A percentile compares a stretch with the other conserved stretches of the same genome.
Conservation (phyloP, 2,797 vertebrate species). For the Acanthis flammea region DNA sequence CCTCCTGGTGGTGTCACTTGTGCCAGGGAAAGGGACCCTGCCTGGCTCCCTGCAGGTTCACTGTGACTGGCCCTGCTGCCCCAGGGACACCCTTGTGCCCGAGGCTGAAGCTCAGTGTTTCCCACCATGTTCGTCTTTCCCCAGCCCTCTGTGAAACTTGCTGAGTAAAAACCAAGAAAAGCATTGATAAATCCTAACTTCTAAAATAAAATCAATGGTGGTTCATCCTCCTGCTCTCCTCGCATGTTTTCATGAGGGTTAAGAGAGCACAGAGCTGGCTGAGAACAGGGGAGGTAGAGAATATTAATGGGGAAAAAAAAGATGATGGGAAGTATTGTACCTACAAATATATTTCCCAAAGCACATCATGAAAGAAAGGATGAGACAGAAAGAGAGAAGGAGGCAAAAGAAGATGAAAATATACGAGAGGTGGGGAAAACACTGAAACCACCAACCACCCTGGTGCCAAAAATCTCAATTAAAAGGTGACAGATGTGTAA, state of each 20-base stretch:
- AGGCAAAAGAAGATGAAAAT: not conserved
- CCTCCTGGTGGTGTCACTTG: rapidly evolving
- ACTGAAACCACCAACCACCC: not conserved
- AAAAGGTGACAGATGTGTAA: not conserved
- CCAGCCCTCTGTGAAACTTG: not conserved
- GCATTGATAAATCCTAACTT: not conserved
- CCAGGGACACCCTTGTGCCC: rapidly evolving
- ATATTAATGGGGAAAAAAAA: not conserved
- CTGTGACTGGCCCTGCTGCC: not conserved
- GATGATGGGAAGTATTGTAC: not conserved
- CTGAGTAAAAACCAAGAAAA: not conserved
- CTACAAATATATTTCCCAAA: not conserved
- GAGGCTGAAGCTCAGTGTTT: not conserved
- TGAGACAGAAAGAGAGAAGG: not conserved
- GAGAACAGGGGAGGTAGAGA: not conserved
- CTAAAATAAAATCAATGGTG: not conserved
- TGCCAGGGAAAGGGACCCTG: not conserved
- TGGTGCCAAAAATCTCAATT: not conserved
- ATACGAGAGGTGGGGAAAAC: not conserved
- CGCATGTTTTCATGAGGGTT: not conserved
- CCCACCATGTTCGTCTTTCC: rapidly evolving
- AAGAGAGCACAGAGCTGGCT: not conserved
- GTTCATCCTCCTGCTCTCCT: not conserved
- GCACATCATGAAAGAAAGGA: not conserved
- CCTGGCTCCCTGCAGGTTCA: not conserved